Base-by-base conservation (phyloP, 2,797 vertebrate species). In the Sphaeramia orbicularis region DNA sequence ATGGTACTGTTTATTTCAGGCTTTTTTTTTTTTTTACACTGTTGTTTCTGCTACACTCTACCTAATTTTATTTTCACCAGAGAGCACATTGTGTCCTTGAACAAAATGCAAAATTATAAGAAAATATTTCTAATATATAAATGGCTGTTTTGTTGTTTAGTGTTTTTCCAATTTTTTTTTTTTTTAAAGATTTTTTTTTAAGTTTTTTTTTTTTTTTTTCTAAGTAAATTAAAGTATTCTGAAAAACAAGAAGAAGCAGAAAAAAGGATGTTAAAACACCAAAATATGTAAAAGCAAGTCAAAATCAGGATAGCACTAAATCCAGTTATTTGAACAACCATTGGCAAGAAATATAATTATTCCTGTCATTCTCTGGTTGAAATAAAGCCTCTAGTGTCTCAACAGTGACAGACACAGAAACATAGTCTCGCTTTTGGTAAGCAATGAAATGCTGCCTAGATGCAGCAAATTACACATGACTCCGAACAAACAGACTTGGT, bases 401-500 rank as follows among this genome's bases (percentile, higher is more conserved):
- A 42, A 43, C 49, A 60, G 49, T 27, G 42, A 52, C 41, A 16
- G 54, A 58, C 27, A 45, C 64, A 32, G 15, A 50, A 72, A 63
- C 40, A 16, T 47, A 43, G 48, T 21, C 41, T 58, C 35, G 52
- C 66, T 72, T 27, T 32, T 59, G 64, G 47, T 76, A 30, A 58
- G 69, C 57, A 61, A 61, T 55, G 43, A 67, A 78, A 65, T 53
- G 69, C 71, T 76, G 73, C 66, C 74, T 61, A 59, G 60, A 55
- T 44, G 47, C 14, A 53, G 43, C 40, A 54, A 83, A 84, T 73
- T 51, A 65, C 65, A 70, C 37, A 54, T 68, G 65, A 71, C 58
- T 42, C 50, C 73, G 70, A 86, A 81, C 76, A 86, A 86, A 81
- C 68, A 80, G 76, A 81, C 71, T 81, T 7, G 40, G 59, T 83